Evolutionary conservation across 2,888 invertebrate species (phyloP), one percentile per base, ranked within the genome.

Genomic region (Pinctada fucata): DNA sequence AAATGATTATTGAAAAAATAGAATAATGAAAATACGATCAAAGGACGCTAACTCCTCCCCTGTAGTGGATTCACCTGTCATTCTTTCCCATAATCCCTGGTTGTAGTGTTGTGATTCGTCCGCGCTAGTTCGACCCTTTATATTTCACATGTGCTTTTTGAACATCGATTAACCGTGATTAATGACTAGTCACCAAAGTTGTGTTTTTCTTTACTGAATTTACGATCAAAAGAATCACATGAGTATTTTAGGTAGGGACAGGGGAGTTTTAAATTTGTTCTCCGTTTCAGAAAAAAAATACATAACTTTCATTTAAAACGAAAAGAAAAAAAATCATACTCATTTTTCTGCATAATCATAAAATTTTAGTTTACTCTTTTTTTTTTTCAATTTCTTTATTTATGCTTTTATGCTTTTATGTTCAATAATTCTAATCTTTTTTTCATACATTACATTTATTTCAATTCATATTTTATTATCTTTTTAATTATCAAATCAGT

Each of bases 1-100:
- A 74, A 74, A 65, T 49, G 74, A 65, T 74, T 74, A 74, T 74
- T 65, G 66, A 65, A 74, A 74, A 65, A 65, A 63, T 74, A 74
- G 65, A 48, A 74, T 65, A 74, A 74, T 65, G 74, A 74, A 74
- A 74, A 66, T 48, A n/a, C 48, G 74, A 52, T 52, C 58, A 52
- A 16, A 74, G 45, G 16, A 65, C 66, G 50, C 8, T n/a, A 50
- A 65, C 66, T 16, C 74, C 74, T n/a, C 74, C 74, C 66, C 48
- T 74, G 31, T 16, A 66, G 45, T 74, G 74, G 66, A 51, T 74
- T 48, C 63, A 74, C 74, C 74, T 74, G 74, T 74, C 74, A 74
- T 49, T 51, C 31, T 48, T 3, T 49, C 66, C 31, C 65, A 74
- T 74, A 65, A 65, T 65, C 65, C 65, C n/a, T n/a, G 58, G 50